These are phyloP conservation scores for Lethenteron camtschaticum DNA, from an alignment of 2,113 vertebrate species.

Conservation along the genomic window DNA sequence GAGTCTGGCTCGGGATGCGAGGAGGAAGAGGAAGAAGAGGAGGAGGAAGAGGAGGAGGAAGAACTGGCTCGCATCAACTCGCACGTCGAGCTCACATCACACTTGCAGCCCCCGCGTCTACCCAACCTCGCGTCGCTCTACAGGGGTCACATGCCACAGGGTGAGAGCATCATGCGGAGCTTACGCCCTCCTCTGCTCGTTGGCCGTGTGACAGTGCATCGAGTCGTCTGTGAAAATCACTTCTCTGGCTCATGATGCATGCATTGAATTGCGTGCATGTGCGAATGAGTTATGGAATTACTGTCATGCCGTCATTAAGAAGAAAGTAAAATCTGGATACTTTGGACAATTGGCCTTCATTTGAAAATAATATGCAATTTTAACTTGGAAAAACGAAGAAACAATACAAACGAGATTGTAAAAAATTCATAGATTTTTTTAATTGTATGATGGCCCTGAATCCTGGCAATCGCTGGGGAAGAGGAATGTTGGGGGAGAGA, in stretches of 20 bases:
- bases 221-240: neutral
- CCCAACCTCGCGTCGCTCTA: constrained; percentile 96
- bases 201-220: neutral
- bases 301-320: neutral
- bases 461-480: too few species aligned
- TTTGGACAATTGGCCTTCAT: too few species aligned
- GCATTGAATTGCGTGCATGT: neutral
- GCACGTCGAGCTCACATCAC: constrained; percentile 85
- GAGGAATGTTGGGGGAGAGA: too few species aligned
- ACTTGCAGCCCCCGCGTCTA: constrained; percentile 92
- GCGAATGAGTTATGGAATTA: neutral
- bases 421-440: too few species aligned
- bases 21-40: constrained; percentile 86
- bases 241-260: neutral
- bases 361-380: too few species aligned
- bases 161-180: constrained; percentile 20
- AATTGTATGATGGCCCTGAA: too few species aligned
- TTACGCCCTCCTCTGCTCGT: too few species aligned
- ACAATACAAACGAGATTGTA: too few species aligned
- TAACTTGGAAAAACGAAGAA: too few species aligned
- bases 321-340: too few species aligned
- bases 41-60: constrained; percentile 41
- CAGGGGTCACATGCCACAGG: constrained; percentile 89
- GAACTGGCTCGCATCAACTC: constrained; percentile 96
- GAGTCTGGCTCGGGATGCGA: constrained; percentile 95